Conservation (phyloP, 2,888 invertebrate genomes). For the Cerastoderma edule region DNA sequence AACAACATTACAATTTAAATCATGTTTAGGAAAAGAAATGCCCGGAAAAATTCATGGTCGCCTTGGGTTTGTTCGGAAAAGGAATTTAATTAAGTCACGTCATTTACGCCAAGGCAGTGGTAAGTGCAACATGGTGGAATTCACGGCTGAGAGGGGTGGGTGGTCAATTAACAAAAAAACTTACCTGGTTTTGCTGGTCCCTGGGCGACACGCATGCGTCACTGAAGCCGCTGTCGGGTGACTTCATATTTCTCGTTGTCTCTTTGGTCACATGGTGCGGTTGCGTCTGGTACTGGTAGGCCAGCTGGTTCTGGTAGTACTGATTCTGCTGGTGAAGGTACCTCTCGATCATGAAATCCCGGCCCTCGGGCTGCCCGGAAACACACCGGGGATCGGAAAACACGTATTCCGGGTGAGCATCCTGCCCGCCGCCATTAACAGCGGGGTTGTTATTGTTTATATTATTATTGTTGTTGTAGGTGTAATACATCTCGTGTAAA, state of each 20-base stretch:
- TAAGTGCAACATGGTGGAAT: no score
- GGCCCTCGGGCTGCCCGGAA: constrained; percentile 22
- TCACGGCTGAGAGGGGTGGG: no score
- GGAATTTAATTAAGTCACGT: no score
- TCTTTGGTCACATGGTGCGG: constrained; percentile 38
- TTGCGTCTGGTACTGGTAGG: constrained; percentile 29
- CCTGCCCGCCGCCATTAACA: no score
- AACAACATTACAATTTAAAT: no score
- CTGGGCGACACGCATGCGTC: constrained; percentile 70
- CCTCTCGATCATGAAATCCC: constrained; percentile 65
- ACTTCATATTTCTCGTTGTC: constrained; percentile 72
- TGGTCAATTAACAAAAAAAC: no score
- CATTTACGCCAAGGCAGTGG: no score
- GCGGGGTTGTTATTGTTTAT: no score
- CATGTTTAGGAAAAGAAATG: no score
- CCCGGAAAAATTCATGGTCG: no score
- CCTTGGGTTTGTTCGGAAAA: no score
- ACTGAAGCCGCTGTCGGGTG: constrained; percentile 80
- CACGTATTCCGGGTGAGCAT: constrained; percentile 14
- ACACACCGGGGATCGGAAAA: constrained; percentile 8
- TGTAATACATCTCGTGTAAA: constrained; percentile 30
- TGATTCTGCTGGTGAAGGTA: constrained; percentile 71
- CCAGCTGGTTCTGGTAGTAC: constrained; percentile 52
- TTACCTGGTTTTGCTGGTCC: constrained; percentile 34
- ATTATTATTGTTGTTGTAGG: not conserved